Evolutionary conservation across 53 echinoderm and acorn worm genomes (phyloP), one percentile per base, ranked within the genome.

Genomic region (Stichopus horrens): DNA sequence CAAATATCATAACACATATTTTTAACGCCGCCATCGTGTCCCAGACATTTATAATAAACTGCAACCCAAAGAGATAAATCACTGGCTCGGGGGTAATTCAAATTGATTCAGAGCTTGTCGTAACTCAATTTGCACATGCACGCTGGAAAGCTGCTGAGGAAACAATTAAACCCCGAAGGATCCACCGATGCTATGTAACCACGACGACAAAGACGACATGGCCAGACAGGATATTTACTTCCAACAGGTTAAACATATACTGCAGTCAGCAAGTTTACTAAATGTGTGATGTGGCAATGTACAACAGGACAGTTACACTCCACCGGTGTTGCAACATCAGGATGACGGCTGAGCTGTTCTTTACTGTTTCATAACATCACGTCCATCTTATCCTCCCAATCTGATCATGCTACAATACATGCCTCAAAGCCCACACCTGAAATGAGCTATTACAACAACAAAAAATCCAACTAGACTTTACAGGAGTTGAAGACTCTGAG

Each of bases 1-100:
- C 81, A 58, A 81, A 57, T 37, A 21, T 81, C 81, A 81, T 81
- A 81, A 81, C 81, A 81, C 81, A 81, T 81, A 81, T 81, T 58
- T 58, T 81, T 81, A 55, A 81, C 58, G 81, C 58, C 81, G 81
- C 81, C 81, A 81, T 56, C 81, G 4, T 81, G 81, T 81, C 81
- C 81, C 81, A 81, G 81, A 81, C 81, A 81, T 58, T 21, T 56
- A 81, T 81, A 81, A 81, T 81, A 81, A 81, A 58, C 21, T 21
- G 5, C 81, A 21, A 57, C 56, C 81, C 21, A 21, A 81, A 56
- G 81, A 21, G 10, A 20, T 81, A 81, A 81, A 81, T 81, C 81
- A 81, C 11, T 9, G n/a, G 81, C 81, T 57, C 37, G 37, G 11
- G n/a, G 21, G 54, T 81, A 81, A 21, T 58, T 81, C 81, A 81